phyloP scores from a whole-genome alignment of 1,140 invertebrate genomes.

The Brachystomella parvula region DNA sequence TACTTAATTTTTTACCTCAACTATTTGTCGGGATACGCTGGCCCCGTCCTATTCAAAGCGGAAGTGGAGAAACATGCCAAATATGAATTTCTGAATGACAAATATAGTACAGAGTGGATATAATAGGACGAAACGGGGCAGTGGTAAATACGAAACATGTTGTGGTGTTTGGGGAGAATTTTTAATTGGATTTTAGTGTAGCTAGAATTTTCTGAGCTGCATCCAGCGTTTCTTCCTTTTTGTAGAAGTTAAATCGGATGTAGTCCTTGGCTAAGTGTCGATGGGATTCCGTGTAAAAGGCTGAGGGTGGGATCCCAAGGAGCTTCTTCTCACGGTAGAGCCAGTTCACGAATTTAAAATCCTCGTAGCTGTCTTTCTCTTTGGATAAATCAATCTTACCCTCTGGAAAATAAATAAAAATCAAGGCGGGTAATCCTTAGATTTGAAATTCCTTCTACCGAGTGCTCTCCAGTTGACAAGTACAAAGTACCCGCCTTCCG shows the following conservation, averaged over 20 bases:
- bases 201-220: constrained; percentile 20
- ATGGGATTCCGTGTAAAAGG: constrained; percentile 78
- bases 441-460: constrained; percentile 40
- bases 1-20: too few relatives aligned
- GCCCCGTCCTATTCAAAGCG: too few relatives aligned
- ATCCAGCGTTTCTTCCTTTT: constrained; percentile 28
- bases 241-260: constrained; percentile 54
- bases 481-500: constrained; percentile 96
- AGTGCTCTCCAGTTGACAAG: constrained; percentile 79
- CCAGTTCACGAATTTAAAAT: constrained; percentile 92
- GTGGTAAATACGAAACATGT: too few relatives aligned
- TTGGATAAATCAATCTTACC: constrained; percentile 52
- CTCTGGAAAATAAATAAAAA: constrained; percentile 41
- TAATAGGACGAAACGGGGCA: too few relatives aligned
- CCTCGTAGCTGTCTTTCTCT: constrained; percentile 55
- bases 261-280: constrained; percentile 78
- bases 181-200: neutral
- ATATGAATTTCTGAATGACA: too few relatives aligned
- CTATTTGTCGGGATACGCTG: too few relatives aligned
- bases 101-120: too few relatives aligned
- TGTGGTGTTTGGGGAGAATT: too few relatives aligned
- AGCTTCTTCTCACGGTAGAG: constrained; percentile 87
- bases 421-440: neutral
- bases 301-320: constrained; percentile 85
- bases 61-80: too few relatives aligned